These are phyloP conservation scores for Porphyrio hochstetteri DNA, from an alignment of 2,113 vertebrate species.

Conservation along the genomic window DNA sequence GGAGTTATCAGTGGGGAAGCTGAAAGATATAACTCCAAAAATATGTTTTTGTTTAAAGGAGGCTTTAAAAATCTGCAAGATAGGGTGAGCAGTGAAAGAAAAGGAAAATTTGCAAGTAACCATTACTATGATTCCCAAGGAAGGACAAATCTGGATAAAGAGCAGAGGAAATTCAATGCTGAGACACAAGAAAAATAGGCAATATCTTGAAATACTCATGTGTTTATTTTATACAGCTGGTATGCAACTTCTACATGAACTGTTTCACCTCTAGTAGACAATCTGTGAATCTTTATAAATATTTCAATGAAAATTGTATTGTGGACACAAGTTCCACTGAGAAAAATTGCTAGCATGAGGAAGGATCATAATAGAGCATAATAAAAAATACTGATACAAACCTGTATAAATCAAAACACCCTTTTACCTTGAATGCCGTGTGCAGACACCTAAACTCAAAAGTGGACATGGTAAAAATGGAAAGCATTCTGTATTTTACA, in stretches of 20 bases:
- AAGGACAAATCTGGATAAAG: neutral
- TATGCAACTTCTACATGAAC: neutral
- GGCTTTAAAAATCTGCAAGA: neutral
- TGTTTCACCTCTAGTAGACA: neutral
- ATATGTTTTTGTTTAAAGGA: neutral
- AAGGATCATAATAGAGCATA: neutral
- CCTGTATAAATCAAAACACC: neutral
- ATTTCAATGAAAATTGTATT: neutral
- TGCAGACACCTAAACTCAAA: neutral
- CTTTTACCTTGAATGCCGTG: neutral
- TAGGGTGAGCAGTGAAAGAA: neutral
- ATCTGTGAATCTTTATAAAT: neutral
- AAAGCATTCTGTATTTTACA: neutral
- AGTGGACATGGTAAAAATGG: neutral
- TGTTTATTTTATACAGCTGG: neutral
- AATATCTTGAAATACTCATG: neutral
- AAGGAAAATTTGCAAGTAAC: neutral
- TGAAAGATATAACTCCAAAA: neutral
- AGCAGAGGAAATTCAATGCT: neutral
- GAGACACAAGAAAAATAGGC: neutral
- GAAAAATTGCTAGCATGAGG: neutral
- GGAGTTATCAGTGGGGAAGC: neutral
- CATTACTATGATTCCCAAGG: neutral
- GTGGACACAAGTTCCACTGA: neutral
- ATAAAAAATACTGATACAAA: neutral